Conservation (phyloP, 2,888 invertebrate genomes). For the Orchestes rusci region DNA sequence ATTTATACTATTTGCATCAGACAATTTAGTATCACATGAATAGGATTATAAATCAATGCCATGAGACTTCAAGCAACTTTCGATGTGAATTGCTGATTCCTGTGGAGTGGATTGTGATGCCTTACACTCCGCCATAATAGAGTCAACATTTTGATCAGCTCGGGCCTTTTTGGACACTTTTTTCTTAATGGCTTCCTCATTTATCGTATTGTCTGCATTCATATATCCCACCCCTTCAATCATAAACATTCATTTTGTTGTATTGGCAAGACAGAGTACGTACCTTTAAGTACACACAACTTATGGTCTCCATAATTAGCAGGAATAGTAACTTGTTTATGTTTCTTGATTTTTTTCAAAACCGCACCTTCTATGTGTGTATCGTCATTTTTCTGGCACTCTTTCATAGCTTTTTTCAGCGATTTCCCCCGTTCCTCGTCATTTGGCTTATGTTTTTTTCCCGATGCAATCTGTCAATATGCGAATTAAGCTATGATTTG, state of each 20-base stretch:
- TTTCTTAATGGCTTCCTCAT: not conserved
- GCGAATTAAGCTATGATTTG: too few species aligned
- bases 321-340: constrained; percentile 13
- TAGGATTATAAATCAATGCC: not conserved
- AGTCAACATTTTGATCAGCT: not conserved
- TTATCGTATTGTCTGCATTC: not conserved
- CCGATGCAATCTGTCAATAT: constrained; percentile 8
- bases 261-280: not conserved
- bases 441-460: constrained; percentile 6
- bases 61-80: not conserved
- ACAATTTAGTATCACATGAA: too few species aligned
- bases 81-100: not conserved
- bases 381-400: constrained; percentile 21
- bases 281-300: constrained; percentile 9
- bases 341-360: constrained; percentile 15
- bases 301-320: constrained; percentile 18
- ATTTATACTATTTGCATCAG: too few species aligned
- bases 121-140: not conserved
- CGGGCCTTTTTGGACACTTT: not conserved
- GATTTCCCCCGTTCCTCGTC: constrained; percentile 11
- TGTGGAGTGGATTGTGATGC: not conserved
- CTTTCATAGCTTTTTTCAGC: constrained; percentile 11
- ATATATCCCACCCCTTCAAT: not conserved
- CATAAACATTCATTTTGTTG: not conserved
- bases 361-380: constrained; percentile 15